phyloP scores from a whole-genome alignment of 2,888 invertebrate genomes.

The Cosmopolites sordidus region DNA sequence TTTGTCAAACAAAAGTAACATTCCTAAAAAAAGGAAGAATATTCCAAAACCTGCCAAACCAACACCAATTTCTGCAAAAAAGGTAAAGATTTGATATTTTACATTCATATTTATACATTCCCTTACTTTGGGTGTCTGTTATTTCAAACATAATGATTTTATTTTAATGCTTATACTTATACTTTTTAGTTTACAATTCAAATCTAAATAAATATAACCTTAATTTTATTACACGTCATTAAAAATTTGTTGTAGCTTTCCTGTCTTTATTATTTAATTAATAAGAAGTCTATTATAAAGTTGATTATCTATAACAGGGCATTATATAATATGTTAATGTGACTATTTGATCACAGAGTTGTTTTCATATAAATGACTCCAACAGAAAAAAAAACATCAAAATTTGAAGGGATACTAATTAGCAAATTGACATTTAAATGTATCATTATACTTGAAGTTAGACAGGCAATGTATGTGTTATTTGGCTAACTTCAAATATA shows the following conservation, averaged over 20 bases:
- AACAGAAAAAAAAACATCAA: too few species aligned
- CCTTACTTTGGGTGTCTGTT: slow-evolving; percentile 79
- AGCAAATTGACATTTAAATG: too few species aligned
- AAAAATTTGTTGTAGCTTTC: neutral
- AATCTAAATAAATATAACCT: slow-evolving; percentile 7
- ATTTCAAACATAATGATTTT: slow-evolving; percentile 89
- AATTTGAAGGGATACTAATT: too few species aligned
- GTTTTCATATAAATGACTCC: too few species aligned
- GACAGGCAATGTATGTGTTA: too few species aligned
- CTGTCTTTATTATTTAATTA: neutral
- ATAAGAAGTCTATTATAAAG: too few species aligned
- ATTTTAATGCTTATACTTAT: slow-evolving; percentile 39
- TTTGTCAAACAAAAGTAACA: slow-evolving; percentile 91
- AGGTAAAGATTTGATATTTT: slow-evolving; percentile 2
- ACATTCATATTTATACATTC: slow-evolving; percentile 9
- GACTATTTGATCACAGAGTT: too few species aligned
- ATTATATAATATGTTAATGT: too few species aligned
- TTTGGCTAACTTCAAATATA: too few species aligned
- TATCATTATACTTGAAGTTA: too few species aligned
- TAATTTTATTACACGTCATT: neutral
- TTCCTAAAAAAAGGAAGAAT: slow-evolving; percentile 89
- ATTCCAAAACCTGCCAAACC: slow-evolving; percentile 95
- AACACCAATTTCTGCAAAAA: slow-evolving; percentile 87
- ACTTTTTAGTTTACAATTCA: too few species aligned
- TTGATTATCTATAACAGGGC: too few species aligned